Conservation (phyloP, 2,113 vertebrate species). For the Cavia aperea region DNA sequence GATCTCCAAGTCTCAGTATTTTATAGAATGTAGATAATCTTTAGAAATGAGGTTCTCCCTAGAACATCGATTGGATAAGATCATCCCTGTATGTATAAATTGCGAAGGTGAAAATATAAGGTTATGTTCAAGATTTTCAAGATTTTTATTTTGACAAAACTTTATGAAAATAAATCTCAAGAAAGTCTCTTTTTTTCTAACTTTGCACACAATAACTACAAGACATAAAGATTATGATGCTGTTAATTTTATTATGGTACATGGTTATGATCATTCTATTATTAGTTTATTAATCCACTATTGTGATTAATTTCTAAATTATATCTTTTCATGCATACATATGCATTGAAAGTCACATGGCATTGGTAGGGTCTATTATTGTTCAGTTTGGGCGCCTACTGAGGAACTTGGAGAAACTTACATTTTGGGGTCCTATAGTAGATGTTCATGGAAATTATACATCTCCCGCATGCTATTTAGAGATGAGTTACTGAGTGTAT, state of each 20-base stretch:
- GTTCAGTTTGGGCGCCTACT: no score
- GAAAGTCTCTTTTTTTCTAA: neutral
- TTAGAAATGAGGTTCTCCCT: neutral
- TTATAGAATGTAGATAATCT: neutral
- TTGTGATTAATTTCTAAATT: neutral
- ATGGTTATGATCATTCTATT: neutral
- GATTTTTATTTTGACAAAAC: neutral
- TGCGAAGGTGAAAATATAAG: neutral
- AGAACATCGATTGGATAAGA: neutral
- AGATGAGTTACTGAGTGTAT: neutral
- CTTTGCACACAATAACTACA: neutral
- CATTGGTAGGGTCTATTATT: neutral
- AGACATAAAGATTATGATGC: neutral
- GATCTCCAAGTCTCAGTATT: neutral
- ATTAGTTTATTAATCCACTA: neutral
- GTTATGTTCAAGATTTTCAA: neutral
- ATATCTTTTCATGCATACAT: neutral
- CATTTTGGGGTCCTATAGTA: neutral
- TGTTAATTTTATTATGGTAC: neutral
- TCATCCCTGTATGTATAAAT: neutral
- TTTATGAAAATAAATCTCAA: neutral
- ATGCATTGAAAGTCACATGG: neutral
- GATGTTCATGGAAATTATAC: neutral
- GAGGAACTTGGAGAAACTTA: no score
- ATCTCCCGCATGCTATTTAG: fast-evolving